phyloP scores from a whole-genome alignment of 2,888 invertebrate genomes.

The Cacoxenus indagator region DNA sequence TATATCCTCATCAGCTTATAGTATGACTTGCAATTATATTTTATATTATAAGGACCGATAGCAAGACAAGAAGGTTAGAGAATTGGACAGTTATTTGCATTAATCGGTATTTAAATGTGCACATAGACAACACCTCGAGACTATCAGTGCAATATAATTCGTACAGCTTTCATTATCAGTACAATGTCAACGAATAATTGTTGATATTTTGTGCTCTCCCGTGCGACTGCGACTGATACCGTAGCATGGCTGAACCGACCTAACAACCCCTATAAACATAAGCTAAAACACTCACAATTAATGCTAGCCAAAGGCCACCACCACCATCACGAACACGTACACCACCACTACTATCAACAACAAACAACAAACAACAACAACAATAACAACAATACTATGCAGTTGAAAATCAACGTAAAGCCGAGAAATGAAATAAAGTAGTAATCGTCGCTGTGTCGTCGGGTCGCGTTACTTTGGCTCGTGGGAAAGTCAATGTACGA shows the following conservation, averaged over 20 bases:
- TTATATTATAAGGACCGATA: too few relatives aligned
- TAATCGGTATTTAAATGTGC: too few relatives aligned
- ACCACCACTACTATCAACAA: not conserved
- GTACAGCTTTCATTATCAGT: not conserved
- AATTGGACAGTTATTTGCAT: too few relatives aligned
- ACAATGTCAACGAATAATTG: not conserved
- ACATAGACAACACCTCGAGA: too few relatives aligned
- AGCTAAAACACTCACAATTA: not conserved
- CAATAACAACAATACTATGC: not conserved
- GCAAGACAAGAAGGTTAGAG: too few relatives aligned
- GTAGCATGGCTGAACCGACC: not conserved
- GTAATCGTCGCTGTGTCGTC: not conserved
- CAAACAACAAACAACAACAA: conserved; percentile 2
- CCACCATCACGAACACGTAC: conserved; percentile 4
- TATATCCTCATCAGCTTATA: too few relatives aligned
- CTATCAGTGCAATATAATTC: not conserved
- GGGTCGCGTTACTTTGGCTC: conserved; percentile 34
- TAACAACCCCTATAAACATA: conserved; percentile 9
- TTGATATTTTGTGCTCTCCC: not conserved
- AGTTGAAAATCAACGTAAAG: conserved; percentile 1
- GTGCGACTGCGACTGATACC: not conserved
- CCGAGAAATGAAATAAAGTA: conserved; percentile 1
- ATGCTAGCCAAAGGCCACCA: not conserved
- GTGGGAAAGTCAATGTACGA: conserved; percentile 68
- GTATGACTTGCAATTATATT: too few relatives aligned